These are phyloP conservation scores for Porites lobata DNA, from an alignment of 92 coral and sea anemone species.

Conservation along the genomic window DNA sequence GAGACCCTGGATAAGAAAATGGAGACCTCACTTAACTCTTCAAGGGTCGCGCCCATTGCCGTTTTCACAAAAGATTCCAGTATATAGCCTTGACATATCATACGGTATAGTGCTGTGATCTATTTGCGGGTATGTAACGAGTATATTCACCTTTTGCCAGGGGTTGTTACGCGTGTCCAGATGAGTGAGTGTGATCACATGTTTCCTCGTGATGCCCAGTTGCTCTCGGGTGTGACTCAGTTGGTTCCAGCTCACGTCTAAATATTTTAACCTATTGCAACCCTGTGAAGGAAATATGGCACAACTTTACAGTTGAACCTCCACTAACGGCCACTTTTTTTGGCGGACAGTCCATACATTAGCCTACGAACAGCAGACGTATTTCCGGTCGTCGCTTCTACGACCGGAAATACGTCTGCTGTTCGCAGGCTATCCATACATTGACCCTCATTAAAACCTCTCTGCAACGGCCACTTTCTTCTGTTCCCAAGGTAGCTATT, in stretches of 20 bases:
- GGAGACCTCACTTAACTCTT: too few relatives aligned
- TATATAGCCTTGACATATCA: not conserved
- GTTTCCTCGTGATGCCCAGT: conserved; percentile 92
- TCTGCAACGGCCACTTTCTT: not conserved
- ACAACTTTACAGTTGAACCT: not conserved
- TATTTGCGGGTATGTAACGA: not conserved
- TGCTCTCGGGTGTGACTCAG: conserved; percentile 90
- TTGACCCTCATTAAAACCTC: not conserved
- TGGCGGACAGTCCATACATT: too few relatives aligned
- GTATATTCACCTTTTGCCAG: conserved; percentile 86
- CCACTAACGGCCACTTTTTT: not conserved
- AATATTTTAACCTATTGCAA: conserved; percentile 78
- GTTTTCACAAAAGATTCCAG: not conserved
- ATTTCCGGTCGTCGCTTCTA: too few relatives aligned
- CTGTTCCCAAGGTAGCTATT: too few relatives aligned
- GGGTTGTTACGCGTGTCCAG: conserved; percentile 93
- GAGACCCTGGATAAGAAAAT: too few relatives aligned
- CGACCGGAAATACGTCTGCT: too few relatives aligned
- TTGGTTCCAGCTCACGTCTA: conserved; percentile 94
- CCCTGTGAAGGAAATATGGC: conserved; percentile 60
- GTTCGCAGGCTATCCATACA: too few relatives aligned
- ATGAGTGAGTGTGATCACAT: conserved; percentile 77
- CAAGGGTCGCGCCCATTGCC: too few relatives aligned
- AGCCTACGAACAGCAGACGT: too few relatives aligned
- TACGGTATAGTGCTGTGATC: not conserved